Conservation (phyloP, 2,888 invertebrate genomes). For the Dysmachus trigonus region DNA sequence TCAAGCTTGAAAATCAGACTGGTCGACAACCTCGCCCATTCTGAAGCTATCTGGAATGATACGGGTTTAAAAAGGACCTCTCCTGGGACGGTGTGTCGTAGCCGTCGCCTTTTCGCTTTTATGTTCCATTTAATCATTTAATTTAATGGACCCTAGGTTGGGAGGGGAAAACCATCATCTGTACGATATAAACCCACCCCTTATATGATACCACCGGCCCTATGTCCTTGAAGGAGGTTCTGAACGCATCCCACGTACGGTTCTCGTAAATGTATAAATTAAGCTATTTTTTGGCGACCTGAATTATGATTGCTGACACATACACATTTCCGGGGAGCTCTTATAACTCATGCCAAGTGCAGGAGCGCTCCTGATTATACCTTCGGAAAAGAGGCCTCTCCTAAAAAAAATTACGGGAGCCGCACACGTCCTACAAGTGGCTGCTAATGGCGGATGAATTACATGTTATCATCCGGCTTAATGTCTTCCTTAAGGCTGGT, state of each 20-base stretch:
- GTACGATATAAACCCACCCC: background rate
- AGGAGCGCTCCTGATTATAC: background rate
- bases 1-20: background rate
- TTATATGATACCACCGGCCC: background rate
- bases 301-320: background rate
- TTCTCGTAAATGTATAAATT: background rate
- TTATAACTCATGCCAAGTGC: background rate
- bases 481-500: background rate
- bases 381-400: background rate
- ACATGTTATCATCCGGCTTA: conserved; percentile 22
- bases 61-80: background rate
- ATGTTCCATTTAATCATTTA: background rate
- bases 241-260: background rate
- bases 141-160: background rate
- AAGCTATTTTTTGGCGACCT: background rate
- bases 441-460: conserved; percentile 5
- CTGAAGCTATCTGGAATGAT: background rate
- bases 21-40: background rate
- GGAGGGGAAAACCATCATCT: background rate
- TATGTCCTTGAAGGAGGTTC: background rate
- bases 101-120: background rate
- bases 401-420: background rate
- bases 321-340: background rate
- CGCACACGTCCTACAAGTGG: background rate
- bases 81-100: background rate